Base-by-base conservation (phyloP, 2,113 vertebrate genomes). In the Stigmatopora argus region DNA sequence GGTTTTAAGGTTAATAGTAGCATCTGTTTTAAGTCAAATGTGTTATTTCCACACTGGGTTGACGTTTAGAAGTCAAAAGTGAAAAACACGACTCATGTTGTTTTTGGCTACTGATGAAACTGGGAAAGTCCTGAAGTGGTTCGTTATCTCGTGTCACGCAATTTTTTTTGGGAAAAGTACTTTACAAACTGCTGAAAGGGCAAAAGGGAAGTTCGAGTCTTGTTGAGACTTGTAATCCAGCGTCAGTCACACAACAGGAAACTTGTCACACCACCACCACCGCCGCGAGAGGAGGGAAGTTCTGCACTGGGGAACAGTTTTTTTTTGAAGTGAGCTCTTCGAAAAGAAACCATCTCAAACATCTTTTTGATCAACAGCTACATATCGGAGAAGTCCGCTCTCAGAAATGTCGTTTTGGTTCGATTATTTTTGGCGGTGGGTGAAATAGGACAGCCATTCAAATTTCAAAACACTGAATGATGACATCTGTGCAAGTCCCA, bases 151-250 rank as follows among this genome's bases (percentile, higher is more conserved):
- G 21, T 70, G 12, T 52, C 17, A 59, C 3, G 1, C 35, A 26
- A 4, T 38, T 0, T 18, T 9, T 19, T 35, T 35, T 3, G 0
- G 12, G 5, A 31, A n/a, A 26, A 45, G 23, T 12, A 38, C 9
- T 53, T 5, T 17, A 41, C 12, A 26, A 5, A 3, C 5, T 31
- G 53, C n/a, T 10, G 11, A 26, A 45, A 5, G 8, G 53, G 10
- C n/a, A 23, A 83, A 74, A 49, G 52, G 74, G 76, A 83, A 81
- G 72, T 19, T 41, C 64, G 69, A 5, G 0, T 12, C 19, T 17
- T 9, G 7, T 31, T 15, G 48, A 14, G 61, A 71, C 59, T 49
- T 13, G 53, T 7, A 21, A 8, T 6, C 7, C 17, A 55, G 31
- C 17, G 7, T 45, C 38, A 45, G 7, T 45, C 26, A 31, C 26